A percentile compares a stretch with the other conserved stretches of the same genome.
These are phyloP conservation scores for Tortricodes alternella DNA, from an alignment of 2,888 invertebrate genomes.

Conservation along the genomic window DNA sequence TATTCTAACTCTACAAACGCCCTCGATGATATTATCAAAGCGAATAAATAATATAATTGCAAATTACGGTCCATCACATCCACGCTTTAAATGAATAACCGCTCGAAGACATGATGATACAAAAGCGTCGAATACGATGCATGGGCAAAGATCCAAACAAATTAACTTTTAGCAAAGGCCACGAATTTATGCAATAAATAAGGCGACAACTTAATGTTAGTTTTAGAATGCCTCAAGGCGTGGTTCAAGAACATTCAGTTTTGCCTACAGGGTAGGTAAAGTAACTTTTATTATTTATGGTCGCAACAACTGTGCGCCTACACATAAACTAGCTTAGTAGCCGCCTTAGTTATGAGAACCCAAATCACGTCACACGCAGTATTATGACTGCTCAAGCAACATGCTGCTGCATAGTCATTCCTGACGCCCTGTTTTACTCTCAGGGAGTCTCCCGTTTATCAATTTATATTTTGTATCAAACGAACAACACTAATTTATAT, in stretches of 20 bases:
- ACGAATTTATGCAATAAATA: too few species aligned
- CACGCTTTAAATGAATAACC: background rate
- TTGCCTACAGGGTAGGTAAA: too few species aligned
- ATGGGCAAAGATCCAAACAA: background rate
- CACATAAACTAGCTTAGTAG: constrained; percentile 1
- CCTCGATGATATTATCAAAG: too few species aligned
- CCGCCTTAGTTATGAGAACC: constrained; percentile 17
- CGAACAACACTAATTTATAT: too few species aligned
- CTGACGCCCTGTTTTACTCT: too few species aligned
- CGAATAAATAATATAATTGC: background rate
- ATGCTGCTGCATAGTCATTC: constrained; percentile 9
- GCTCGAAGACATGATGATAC: background rate
- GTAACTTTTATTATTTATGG: background rate
- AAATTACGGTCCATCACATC: too few species aligned
- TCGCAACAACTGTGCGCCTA: background rate
- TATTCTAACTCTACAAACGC: too few species aligned
- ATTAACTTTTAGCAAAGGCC: background rate
- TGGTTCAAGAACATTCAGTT: too few species aligned
- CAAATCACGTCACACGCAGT: constrained; percentile 14
- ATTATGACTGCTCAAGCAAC: constrained; percentile 23
- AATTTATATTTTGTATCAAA: too few species aligned
- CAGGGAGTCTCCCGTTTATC: too few species aligned
- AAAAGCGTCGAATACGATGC: background rate
- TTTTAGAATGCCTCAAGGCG: too few species aligned
- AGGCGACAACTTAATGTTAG: too few species aligned